phyloP scores from a whole-genome alignment of 2,888 invertebrate genomes.

The Gnatocerus cornutus region DNA sequence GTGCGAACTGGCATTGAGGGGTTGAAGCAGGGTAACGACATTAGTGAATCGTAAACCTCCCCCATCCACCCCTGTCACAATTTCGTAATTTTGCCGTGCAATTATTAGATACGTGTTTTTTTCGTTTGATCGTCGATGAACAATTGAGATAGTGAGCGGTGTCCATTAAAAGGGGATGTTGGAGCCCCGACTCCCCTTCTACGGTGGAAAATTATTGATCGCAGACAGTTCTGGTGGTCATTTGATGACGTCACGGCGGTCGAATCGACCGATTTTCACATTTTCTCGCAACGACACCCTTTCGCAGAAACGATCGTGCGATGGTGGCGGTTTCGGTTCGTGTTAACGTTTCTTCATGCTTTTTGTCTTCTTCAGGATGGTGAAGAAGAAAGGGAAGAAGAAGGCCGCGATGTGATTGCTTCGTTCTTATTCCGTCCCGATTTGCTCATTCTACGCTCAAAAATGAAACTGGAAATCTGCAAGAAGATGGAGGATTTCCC shows the following conservation, averaged over 20 bases:
- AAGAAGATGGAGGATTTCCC: conserved; percentile 52
- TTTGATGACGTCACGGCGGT: conserved; percentile 69
- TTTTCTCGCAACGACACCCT: conserved; percentile 46
- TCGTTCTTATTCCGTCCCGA: conserved; percentile 47
- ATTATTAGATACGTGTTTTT: conserved; percentile 30
- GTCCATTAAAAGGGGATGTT: conserved; percentile 53
- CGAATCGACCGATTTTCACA: conserved; percentile 65
- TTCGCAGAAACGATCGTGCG: conserved; percentile 55
- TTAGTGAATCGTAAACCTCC: conserved; percentile 4
- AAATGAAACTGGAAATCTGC: conserved; percentile 54
- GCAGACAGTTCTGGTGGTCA: conserved; percentile 64
- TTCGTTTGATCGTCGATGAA: conserved; percentile 38
- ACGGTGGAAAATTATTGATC: conserved; percentile 69
- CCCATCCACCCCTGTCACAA: conserved; percentile 12
- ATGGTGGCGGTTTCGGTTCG: conserved; percentile 23
- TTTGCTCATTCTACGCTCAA: conserved; percentile 55
- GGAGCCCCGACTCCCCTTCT: conserved; percentile 31
- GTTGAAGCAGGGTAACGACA: conserved; percentile 18
- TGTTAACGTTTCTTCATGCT: conserved; percentile 15
- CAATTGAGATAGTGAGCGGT: conserved; percentile 52
- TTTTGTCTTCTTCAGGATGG: conserved; percentile 22
- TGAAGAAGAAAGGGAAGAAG: conserved; percentile 15
- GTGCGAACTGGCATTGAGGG: conserved; percentile 48
- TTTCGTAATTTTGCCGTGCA: conserved; percentile 27
- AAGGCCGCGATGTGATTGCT: conserved; percentile 24